Percentiles rank a stretch among this genome's conserved stretches.
Conservation (phyloP, 1,140 invertebrate species). For the Lutraria rhynchaena region DNA sequence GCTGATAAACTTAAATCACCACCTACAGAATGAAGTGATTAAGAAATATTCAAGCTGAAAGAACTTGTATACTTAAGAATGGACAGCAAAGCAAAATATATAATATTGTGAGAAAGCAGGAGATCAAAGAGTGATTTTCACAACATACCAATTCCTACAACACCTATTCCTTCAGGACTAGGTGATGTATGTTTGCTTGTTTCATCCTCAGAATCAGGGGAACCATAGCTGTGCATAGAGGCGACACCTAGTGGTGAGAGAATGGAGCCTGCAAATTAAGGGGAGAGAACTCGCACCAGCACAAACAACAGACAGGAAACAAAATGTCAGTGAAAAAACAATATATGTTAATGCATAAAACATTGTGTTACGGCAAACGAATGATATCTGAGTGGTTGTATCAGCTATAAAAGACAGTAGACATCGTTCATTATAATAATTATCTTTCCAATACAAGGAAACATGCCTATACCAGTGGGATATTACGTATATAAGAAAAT, state of each 20-base stretch:
- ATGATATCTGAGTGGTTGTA: no score
- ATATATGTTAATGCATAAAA: conserved; percentile 1
- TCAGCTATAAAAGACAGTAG: no score
- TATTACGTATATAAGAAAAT: no score
- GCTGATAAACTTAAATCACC: no score
- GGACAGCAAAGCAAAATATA: neutral
- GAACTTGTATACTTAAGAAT: neutral
- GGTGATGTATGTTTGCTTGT: conserved; percentile 64
- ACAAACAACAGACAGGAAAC: conserved; percentile 43
- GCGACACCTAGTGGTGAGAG: conserved; percentile 77
- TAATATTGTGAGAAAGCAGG: neutral
- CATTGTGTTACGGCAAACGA: no score
- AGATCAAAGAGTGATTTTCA: conserved; percentile 13
- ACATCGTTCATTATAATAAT: no score
- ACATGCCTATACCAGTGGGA: no score
- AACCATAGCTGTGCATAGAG: conserved; percentile 72
- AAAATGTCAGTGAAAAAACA: conserved; percentile 22
- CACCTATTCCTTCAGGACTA: conserved; percentile 69
- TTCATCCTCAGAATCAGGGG: conserved; percentile 72
- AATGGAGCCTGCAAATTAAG: conserved; percentile 71
- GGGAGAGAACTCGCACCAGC: conserved; percentile 55
- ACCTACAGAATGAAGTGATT: no score
- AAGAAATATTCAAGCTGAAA: neutral
- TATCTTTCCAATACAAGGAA: no score
- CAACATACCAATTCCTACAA: conserved; percentile 77